Conservation (phyloP, 1,140 invertebrate species). For the Lucilia sericata region DNA sequence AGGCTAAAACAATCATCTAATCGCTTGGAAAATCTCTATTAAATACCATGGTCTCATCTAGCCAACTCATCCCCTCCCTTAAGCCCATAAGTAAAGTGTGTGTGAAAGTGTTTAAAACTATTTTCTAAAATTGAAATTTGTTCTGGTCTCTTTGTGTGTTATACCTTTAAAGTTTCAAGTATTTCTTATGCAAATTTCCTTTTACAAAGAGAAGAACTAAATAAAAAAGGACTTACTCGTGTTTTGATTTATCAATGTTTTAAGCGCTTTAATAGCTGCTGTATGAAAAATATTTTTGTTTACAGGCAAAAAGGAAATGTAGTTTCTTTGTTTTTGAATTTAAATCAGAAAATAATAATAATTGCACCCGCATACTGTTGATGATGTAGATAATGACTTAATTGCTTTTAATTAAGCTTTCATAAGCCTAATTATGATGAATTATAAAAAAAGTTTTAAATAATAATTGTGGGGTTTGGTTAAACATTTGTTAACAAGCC, state of each 20-base stretch:
- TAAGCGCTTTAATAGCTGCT: conserved; percentile 22
- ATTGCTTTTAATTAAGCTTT: conserved; percentile 13
- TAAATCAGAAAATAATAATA: neutral
- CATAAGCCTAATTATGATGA: neutral
- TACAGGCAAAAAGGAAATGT: neutral
- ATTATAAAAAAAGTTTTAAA: neutral
- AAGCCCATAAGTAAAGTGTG: neutral
- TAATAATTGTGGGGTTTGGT: neutral
- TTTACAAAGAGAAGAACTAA: neutral
- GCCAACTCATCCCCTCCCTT: neutral
- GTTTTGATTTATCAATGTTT: neutral
- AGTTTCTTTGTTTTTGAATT: neutral
- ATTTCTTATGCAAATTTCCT: conserved; percentile 43
- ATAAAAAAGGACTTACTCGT: neutral
- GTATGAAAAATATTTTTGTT: neutral
- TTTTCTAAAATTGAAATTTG: conserved; percentile 37
- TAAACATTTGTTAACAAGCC: neutral
- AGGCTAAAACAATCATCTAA: conserved; percentile 14
- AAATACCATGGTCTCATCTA: neutral
- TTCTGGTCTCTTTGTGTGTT: neutral
- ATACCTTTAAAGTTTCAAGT: neutral
- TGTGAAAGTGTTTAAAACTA: conserved; percentile 41
- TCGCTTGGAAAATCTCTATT: conserved; percentile 43
- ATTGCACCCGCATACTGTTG: conserved; percentile 2
- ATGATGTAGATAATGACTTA: neutral